Conservation (phyloP, 1,140 invertebrate genomes). For the Argopecten irradians region DNA sequence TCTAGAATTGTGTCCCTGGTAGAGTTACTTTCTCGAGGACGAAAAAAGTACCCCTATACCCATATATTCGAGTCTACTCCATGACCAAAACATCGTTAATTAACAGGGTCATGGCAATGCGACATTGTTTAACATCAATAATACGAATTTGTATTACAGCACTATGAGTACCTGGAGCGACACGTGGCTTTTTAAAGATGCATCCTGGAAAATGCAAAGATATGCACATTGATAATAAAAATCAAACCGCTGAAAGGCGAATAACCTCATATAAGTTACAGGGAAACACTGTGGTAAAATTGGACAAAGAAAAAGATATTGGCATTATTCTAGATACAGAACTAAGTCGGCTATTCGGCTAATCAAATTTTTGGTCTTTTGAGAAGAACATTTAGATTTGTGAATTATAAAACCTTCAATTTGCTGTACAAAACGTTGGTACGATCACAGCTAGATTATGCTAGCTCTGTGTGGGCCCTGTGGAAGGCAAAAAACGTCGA, state of each 20-base stretch:
- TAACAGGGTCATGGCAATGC: too few relatives aligned
- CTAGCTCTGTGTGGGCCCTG: slow-evolving; percentile 38
- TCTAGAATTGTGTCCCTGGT: too few relatives aligned
- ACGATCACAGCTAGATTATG: slow-evolving; percentile 42
- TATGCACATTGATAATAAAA: not conserved
- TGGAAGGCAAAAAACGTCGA: slow-evolving; percentile 2
- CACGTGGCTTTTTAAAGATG: not conserved
- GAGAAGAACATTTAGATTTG: slow-evolving; percentile 25
- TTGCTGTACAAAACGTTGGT: slow-evolving; percentile 38
- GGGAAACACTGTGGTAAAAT: not conserved
- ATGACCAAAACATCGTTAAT: too few relatives aligned
- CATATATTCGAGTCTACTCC: too few relatives aligned
- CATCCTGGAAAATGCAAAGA: not conserved
- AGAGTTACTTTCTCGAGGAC: too few relatives aligned
- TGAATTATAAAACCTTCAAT: slow-evolving; percentile 28
- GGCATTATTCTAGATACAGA: not conserved
- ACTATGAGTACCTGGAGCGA: too few relatives aligned
- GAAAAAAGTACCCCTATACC: too few relatives aligned
- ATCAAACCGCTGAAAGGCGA: not conserved
- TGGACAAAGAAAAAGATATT: slow-evolving; percentile 29
- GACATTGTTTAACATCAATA: too few relatives aligned
- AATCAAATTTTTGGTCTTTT: not conserved
- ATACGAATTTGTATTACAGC: too few relatives aligned
- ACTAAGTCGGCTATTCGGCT: too few relatives aligned
- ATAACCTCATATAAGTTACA: not conserved